phyloP scores from a whole-genome alignment of 2,797 vertebrate species.

The Coracias cyanogaster region DNA sequence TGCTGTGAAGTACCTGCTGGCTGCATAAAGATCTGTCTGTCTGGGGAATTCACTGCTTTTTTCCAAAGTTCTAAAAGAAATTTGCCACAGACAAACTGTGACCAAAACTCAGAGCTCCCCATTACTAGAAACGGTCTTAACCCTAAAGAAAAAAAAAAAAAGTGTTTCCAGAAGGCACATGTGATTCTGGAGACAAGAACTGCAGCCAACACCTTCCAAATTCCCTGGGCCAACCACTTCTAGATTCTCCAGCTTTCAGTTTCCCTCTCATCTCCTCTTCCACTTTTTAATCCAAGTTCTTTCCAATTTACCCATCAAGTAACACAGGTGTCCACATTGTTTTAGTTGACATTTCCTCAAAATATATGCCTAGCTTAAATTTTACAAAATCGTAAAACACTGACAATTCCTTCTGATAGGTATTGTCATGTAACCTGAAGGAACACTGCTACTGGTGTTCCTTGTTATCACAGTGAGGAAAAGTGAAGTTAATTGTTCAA shows the following conservation, averaged over 20 bases:
- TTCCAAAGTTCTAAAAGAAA: background rate
- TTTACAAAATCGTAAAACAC: background rate
- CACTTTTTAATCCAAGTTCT: background rate
- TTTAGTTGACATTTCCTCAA: background rate
- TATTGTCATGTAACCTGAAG: background rate
- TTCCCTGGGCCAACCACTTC: background rate
- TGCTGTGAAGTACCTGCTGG: background rate
- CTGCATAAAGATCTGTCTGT: background rate
- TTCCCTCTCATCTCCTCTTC: background rate
- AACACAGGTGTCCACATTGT: background rate
- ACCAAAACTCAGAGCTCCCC: background rate
- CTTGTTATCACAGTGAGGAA: background rate
- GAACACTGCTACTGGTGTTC: background rate
- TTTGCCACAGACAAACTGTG: background rate
- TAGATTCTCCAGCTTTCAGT: background rate
- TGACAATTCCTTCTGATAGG: background rate
- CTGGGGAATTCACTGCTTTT: background rate
- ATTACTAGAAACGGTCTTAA: background rate
- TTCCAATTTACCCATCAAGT: background rate
- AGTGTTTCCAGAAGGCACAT: background rate
- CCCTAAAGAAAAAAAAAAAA: background rate
- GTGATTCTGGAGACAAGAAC: background rate
- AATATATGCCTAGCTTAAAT: background rate
- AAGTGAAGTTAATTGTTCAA: background rate
- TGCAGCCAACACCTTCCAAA: background rate